Conservation (phyloP, 1,140 invertebrate genomes). For the Bombus fervidus region DNA sequence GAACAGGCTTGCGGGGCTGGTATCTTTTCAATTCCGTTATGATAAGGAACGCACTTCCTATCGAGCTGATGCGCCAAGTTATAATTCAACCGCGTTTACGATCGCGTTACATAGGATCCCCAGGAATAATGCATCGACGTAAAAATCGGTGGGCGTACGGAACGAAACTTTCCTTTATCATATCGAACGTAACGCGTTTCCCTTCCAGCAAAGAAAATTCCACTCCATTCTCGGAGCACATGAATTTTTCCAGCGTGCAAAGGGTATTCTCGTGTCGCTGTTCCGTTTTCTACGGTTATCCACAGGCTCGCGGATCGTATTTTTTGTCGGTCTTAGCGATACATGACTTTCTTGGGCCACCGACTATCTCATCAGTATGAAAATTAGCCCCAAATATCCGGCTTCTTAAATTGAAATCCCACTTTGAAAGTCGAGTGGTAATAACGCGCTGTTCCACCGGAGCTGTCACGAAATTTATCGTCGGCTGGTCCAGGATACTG, state of each 20-base stretch:
- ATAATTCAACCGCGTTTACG: conserved; percentile 57
- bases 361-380: background rate
- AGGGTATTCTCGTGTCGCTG: conserved; percentile 4
- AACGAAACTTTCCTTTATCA: conserved; percentile 39
- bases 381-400: background rate
- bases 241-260: background rate
- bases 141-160: conserved; percentile 44
- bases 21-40: conserved; percentile 12
- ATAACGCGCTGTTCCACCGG: background rate
- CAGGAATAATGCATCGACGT: conserved; percentile 37
- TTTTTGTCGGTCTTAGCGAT: background rate
- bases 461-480: background rate
- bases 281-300: too few relatives aligned
- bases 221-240: background rate
- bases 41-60: conserved; percentile 17
- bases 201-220: conserved; percentile 39
- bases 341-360: background rate
- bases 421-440: background rate
- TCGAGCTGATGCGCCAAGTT: background rate
- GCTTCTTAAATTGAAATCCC: background rate
- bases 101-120: conserved; percentile 8
- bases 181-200: conserved; percentile 29
- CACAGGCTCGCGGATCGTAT: too few relatives aligned
- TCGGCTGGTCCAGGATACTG: too few relatives aligned
- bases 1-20: background rate